phyloP scores from a whole-genome alignment of 2,888 invertebrate genomes.

The Heteropelma amictum region DNA sequence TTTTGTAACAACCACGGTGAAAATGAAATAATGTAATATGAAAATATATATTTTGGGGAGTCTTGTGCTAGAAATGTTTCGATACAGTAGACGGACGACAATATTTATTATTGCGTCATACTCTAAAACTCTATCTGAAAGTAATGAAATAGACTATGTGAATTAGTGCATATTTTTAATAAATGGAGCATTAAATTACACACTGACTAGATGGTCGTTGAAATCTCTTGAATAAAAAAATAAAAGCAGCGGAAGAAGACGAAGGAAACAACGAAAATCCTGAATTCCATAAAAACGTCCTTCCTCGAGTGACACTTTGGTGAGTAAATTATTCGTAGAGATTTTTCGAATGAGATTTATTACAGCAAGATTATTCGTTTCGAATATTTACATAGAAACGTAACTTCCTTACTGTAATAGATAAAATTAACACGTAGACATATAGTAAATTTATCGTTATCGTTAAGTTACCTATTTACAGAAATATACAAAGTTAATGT shows the following conservation, averaged over 20 bases:
- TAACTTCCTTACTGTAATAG: conserved; percentile 59
- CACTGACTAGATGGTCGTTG: conserved; percentile 11
- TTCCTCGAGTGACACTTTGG: background rate
- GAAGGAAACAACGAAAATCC: conserved; percentile 22
- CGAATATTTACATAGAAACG: conserved; percentile 63
- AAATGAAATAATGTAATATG: conserved; percentile 61
- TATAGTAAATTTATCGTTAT: conserved; percentile 63
- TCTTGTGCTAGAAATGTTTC: conserved; percentile 69
- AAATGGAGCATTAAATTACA: conserved; percentile 74
- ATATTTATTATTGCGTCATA: conserved; percentile 69
- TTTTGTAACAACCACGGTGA: conserved; percentile 68
- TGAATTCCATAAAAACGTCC: conserved; percentile 1
- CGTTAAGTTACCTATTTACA: conserved; percentile 64
- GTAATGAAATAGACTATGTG: conserved; percentile 74
- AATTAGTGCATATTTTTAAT: conserved; percentile 77
- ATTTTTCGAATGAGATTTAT: conserved; percentile 60
- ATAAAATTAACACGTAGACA: conserved; percentile 63
- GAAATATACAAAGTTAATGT: conserved; percentile 65
- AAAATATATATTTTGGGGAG: conserved; percentile 71
- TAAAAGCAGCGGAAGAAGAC: conserved; percentile 8
- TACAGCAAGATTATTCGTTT: conserved; percentile 62
- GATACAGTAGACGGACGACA: conserved; percentile 71
- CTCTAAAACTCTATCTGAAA: conserved; percentile 73
- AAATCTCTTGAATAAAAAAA: background rate
- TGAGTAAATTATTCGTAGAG: background rate